Percentiles rank a stretch among this genome's conserved stretches.
phyloP scores from a whole-genome alignment of 23 tunicate genomes.

The Ciona savignyi region DNA sequence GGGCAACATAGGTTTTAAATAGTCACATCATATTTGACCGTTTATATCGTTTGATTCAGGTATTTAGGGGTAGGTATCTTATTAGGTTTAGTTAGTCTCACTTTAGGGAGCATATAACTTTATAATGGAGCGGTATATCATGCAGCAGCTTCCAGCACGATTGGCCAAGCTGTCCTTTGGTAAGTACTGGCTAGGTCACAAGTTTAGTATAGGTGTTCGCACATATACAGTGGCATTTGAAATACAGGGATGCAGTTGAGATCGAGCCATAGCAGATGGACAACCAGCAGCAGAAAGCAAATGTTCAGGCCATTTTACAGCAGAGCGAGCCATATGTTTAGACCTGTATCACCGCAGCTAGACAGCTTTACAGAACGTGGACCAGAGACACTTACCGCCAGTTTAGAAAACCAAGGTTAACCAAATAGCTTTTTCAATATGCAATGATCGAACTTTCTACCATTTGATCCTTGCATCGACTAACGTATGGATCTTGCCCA shows the following conservation, averaged over 20 bases:
- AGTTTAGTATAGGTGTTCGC: too few relatives aligned
- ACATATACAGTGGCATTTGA: too few relatives aligned
- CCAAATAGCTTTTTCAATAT: neutral
- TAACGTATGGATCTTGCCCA: too few relatives aligned
- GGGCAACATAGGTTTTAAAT: too few relatives aligned
- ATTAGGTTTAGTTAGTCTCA: neutral
- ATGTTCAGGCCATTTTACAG: neutral
- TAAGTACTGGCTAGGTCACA: neutral
- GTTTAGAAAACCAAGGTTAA: too few relatives aligned
- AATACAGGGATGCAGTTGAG: too few relatives aligned
- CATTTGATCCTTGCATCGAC: neutral
- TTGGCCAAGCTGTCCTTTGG: neutral
- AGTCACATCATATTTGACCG: too few relatives aligned
- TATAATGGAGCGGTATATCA: neutral
- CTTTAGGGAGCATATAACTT: too few relatives aligned
- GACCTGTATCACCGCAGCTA: neutral
- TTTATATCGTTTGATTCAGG: too few relatives aligned
- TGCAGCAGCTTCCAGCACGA: neutral
- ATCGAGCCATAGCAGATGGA: too few relatives aligned
- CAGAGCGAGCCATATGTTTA: neutral
- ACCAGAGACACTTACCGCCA: too few relatives aligned
- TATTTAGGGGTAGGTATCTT: neutral
- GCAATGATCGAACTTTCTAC: neutral
- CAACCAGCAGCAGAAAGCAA: neutral
- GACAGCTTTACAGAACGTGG: neutral